phyloP scores from a whole-genome alignment of 2,113 vertebrate species.

The Arizona elegans region DNA sequence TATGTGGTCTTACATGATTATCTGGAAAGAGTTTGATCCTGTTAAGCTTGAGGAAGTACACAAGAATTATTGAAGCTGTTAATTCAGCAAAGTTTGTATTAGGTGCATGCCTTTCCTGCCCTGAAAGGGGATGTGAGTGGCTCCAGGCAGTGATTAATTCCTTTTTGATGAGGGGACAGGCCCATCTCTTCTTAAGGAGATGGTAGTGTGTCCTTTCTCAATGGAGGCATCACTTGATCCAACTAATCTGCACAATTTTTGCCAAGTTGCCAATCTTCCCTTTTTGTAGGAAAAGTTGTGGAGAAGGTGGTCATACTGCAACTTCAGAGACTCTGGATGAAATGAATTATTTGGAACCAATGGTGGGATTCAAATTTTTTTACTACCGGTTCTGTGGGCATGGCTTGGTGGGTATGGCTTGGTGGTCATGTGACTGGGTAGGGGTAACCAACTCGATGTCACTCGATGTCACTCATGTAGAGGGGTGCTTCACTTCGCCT shows the following conservation, averaged over 20 bases:
- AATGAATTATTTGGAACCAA: background rate
- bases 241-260: background rate
- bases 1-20: background rate
- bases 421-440: too few relatives aligned
- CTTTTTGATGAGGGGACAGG: background rate
- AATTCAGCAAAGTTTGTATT: background rate
- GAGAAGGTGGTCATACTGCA: background rate
- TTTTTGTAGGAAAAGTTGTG: background rate
- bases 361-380: too few relatives aligned
- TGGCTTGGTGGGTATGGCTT: too few relatives aligned
- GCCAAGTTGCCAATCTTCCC: background rate
- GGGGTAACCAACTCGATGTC: too few relatives aligned
- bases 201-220: background rate
- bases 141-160: background rate
- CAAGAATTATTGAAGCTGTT: background rate
- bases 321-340: background rate
- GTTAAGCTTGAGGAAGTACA: background rate
- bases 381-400: too few relatives aligned
- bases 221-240: background rate
- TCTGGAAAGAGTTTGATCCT: background rate
- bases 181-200: background rate
- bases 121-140: background rate
- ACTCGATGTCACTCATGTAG: too few relatives aligned
- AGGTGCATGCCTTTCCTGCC: background rate
- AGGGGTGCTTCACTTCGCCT: too few relatives aligned